Evolutionary conservation across 2,113 vertebrate genomes (phyloP).

Genomic region (Upupa epops): DNA sequence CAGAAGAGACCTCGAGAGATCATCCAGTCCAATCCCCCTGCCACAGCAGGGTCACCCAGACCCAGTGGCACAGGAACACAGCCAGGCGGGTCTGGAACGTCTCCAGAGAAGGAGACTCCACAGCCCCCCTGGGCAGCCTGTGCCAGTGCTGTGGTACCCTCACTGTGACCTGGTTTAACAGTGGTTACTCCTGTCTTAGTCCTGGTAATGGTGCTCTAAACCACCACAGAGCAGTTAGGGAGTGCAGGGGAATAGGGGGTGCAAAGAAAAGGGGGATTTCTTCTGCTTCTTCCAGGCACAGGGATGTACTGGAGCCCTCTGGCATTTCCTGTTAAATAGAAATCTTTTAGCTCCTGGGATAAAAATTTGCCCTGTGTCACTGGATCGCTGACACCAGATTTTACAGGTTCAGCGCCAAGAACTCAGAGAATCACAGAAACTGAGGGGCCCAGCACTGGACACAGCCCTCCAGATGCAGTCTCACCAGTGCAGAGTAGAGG

Average conservation of each 20-base stretch:
- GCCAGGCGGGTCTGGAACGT: too few species aligned
- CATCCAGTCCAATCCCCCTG: too few species aligned
- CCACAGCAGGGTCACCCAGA: too few species aligned
- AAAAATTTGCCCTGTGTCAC: background rate
- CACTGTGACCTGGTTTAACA: background rate
- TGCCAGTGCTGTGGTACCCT: too few species aligned
- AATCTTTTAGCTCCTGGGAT: background rate
- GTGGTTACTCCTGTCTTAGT: background rate
- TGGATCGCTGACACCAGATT: background rate
- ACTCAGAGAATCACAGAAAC: background rate
- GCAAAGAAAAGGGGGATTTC: background rate
- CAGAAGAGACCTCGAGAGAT: too few species aligned
- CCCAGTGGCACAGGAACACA: too few species aligned
- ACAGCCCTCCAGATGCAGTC: too few species aligned
- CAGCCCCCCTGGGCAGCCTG: too few species aligned
- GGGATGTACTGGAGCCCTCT: background rate
- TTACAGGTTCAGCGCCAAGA: background rate
- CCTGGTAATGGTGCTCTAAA: background rate
- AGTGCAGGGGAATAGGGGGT: background rate
- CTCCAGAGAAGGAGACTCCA: too few species aligned
- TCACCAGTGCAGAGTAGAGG: too few species aligned
- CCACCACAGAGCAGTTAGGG: background rate
- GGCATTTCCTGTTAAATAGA: background rate
- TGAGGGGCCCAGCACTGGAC: too few species aligned
- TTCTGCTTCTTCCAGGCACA: background rate